Conservation (phyloP, 2,888 invertebrate genomes). For the Aspidiotus rigidus region DNA sequence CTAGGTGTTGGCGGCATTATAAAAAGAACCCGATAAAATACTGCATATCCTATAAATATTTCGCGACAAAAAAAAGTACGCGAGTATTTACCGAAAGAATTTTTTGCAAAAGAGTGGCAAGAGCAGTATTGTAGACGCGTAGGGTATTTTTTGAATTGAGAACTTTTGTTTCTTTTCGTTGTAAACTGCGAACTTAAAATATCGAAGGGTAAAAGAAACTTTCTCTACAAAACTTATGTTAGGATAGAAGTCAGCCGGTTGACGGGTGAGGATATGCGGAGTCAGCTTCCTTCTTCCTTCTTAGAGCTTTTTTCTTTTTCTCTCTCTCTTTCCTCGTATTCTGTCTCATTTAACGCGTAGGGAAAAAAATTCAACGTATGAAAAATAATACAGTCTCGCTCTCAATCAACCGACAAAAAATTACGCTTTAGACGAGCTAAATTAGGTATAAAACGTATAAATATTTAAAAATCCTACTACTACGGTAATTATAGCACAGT, state of each 20-base stretch:
- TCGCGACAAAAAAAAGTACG: slow-evolving; percentile 1
- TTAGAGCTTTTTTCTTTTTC: not conserved
- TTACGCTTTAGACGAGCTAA: not conserved
- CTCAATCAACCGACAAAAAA: slow-evolving; percentile 2
- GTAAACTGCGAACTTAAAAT: slow-evolving; percentile 2
- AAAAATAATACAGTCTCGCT: not conserved
- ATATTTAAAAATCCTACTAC: too few relatives aligned
- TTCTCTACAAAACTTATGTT: not conserved
- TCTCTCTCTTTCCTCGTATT: not conserved
- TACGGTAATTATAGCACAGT: not conserved
- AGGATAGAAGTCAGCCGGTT: not conserved
- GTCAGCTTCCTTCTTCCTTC: not conserved
- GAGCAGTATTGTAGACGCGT: not conserved
- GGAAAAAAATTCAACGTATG: not conserved
- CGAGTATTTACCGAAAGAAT: not conserved
- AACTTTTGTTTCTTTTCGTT: not conserved
- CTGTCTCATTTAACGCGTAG: not conserved
- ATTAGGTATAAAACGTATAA: not conserved
- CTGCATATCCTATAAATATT: not conserved
- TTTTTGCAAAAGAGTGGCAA: not conserved
- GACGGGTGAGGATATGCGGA: not conserved
- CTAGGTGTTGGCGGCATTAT: not conserved
- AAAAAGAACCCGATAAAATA: slow-evolving; percentile 1
- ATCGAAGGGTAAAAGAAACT: not conserved
- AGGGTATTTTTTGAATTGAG: not conserved